Conservation (phyloP, 2,888 invertebrate species). For the Nycteola revayana region DNA sequence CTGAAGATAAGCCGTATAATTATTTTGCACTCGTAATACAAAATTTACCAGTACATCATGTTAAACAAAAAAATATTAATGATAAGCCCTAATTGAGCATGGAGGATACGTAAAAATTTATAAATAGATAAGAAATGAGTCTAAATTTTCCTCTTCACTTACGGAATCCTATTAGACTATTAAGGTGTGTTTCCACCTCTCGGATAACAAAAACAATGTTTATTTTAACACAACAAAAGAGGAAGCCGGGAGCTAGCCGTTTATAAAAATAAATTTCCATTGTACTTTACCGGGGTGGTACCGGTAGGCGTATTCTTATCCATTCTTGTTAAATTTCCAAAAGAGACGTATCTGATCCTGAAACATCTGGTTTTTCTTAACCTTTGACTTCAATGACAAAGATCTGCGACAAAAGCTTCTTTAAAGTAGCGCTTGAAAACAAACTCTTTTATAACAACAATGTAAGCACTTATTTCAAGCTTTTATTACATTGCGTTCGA, state of each 20-base stretch:
- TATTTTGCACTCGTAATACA: too few relatives aligned
- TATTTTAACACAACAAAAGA: constrained; percentile 57
- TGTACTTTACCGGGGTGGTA: constrained; percentile 42
- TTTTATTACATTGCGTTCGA: too few relatives aligned
- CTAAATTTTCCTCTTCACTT: constrained; percentile 31
- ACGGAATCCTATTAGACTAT: constrained; percentile 38
- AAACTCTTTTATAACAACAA: too few relatives aligned
- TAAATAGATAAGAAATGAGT: constrained; percentile 1
- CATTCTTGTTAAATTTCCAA: constrained; percentile 53
- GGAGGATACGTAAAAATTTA: too few relatives aligned
- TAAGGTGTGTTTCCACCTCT: constrained; percentile 39
- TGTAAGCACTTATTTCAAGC: too few relatives aligned
- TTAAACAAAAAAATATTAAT: not conserved
- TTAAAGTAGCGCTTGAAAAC: too few relatives aligned
- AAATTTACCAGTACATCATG: not conserved
- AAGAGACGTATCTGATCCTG: constrained; percentile 46
- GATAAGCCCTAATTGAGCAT: too few relatives aligned
- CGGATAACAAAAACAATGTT: constrained; percentile 45
- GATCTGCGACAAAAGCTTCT: constrained; percentile 11
- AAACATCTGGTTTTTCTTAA: constrained; percentile 44
- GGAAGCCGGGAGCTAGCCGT: constrained; percentile 39
- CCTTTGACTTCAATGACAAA: constrained; percentile 22
- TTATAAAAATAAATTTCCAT: constrained; percentile 63
- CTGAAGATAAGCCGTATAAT: too few relatives aligned
- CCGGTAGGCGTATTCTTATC: constrained; percentile 46